A percentile compares a stretch with the other conserved stretches of the same genome.
Evolutionary conservation across 2,113 vertebrate genomes (phyloP).

Genomic region (Capreolus pygargus): DNA sequence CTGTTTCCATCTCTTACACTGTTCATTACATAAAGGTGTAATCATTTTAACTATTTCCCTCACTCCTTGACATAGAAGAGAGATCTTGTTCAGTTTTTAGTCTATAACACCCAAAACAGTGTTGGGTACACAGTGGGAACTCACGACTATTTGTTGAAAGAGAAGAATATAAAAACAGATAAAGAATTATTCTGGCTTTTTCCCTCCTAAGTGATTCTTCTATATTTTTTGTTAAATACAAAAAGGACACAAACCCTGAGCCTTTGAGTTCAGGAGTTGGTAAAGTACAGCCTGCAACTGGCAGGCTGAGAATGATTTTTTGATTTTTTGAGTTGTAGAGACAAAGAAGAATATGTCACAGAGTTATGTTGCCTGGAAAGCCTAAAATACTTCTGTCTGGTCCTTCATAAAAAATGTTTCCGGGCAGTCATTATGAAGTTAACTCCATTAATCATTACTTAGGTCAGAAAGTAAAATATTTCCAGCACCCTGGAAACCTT

Average conservation of each 20-base stretch:
- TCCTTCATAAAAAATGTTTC: not conserved
- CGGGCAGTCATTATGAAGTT: not conserved
- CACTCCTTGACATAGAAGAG: not conserved
- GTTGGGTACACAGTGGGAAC: not conserved
- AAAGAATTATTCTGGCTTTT: not conserved
- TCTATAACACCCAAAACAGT: not conserved
- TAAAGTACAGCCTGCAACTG: not conserved
- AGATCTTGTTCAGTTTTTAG: not conserved
- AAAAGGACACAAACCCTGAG: not conserved
- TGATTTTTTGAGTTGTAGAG: conserved; percentile 2
- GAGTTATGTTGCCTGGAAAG: not conserved
- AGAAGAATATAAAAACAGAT: not conserved
- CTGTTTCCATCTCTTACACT: not conserved
- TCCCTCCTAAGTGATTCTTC: not conserved
- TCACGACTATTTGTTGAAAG: not conserved
- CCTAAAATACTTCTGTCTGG: not conserved
- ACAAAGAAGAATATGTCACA: not conserved
- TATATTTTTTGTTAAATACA: conserved; percentile 1
- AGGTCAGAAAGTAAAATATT: not conserved
- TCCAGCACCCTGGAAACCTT: not conserved
- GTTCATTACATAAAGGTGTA: not conserved
- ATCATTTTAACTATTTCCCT: not conserved
- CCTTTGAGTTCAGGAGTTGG: not conserved
- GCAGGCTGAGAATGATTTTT: not conserved
- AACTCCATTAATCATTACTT: not conserved